Evolutionary conservation across 64 coral and sea anemone species (phyloP), one percentile per base, ranked within the genome.

Genomic region (Actinia tenebrosa): DNA sequence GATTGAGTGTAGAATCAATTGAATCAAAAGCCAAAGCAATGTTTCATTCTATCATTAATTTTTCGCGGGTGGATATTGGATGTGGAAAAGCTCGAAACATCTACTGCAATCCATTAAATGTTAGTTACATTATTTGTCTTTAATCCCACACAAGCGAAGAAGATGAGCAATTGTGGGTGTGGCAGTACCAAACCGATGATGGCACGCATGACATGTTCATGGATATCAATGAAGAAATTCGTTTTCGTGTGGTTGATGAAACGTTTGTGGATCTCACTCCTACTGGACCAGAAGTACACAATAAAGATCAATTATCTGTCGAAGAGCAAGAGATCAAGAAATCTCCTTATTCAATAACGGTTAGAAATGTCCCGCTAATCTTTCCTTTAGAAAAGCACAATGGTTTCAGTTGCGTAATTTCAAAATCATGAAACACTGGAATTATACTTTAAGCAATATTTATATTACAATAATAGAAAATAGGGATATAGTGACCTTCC

Each of bases 111-210:
- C 15, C 15, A 58, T 58, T 11, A 55, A 37, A 37, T 37, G 30
- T 37, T 37, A 55, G 53, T n/a, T 5, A 66, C 7, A 66, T 23
- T 66, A 66, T 66, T 25, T n/a, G 19, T 50, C 44, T 45, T 85
- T 64, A 20, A 85, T 26, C 56, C 42, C 62, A 58, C 44, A 11
- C 19, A 52, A 99, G 97, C 87, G 97, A 99, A 61, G 93, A 99
- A 61, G 97, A 95, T 45, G 97, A 99, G 83, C 97, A 99, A 50
- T 50, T 99, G 9, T 99, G 97, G 97, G 91, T 99, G 23, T 99
- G 97, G 97, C 93, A 99, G 87, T 99, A 99, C 42, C 56, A 89
- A 84, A 93, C 93, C 13, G 97, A 95, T 4, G 91, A 93, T 6
- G 97, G 91, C 7, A 92, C 88, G 4, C 97, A 99, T 82, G 93